A percentile compares a stretch with the other conserved stretches of the same genome.
Evolutionary conservation across 2,888 invertebrate species (phyloP).

Genomic region (Thera obeliscata): DNA sequence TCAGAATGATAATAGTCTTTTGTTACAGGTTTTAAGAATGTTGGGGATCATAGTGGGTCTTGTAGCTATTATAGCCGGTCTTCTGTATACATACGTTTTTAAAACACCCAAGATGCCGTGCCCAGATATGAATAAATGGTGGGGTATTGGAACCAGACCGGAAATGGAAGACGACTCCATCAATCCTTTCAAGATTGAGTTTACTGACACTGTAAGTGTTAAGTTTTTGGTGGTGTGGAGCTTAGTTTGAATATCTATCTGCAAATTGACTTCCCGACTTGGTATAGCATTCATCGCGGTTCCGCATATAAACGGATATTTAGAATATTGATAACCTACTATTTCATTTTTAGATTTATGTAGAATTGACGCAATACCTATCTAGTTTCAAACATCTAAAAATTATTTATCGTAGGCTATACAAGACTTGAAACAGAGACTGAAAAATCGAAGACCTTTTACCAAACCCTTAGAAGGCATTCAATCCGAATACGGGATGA

Average conservation of each 20-base stretch:
- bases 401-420: constrained; percentile 69
- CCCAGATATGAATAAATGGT: constrained; percentile 69
- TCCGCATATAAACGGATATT: no score
- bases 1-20: background rate
- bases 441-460: constrained; percentile 79
- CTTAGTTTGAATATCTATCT: no score
- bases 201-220: constrained; percentile 66
- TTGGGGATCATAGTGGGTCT: constrained; percentile 49
- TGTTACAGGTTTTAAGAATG: constrained; percentile 66
- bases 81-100: constrained; percentile 48
- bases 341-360: no score
- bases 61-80: constrained; percentile 52
- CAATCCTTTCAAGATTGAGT: constrained; percentile 68
- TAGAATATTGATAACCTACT: no score
- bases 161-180: constrained; percentile 61
- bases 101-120: constrained; percentile 58
- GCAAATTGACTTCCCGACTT: no score
- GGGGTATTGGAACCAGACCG: constrained; percentile 62
- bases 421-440: constrained; percentile 84
- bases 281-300: no score
- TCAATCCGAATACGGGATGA: constrained; percentile 93
- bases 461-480: constrained; percentile 87
- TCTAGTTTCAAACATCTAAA: background rate
- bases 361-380: no score
- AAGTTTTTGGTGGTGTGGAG: no score